These are phyloP conservation scores for Muscina levida DNA, from an alignment of 2,888 invertebrate genomes.

Conservation along the genomic window DNA sequence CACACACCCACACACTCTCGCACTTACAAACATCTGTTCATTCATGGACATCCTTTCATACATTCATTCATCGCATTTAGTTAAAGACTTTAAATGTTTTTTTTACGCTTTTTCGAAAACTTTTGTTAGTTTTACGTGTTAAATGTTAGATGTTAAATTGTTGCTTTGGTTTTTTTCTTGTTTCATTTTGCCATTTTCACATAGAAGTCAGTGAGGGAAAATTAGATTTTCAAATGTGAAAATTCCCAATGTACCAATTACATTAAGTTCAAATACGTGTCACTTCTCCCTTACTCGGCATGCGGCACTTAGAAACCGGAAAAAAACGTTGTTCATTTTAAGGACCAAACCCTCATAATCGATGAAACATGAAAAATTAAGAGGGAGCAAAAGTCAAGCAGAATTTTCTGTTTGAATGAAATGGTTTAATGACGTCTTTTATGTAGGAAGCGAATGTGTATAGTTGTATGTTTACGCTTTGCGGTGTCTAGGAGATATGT, in stretches of 20 bases:
- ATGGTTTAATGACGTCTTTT: neutral
- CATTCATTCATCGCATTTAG: constrained; percentile 19
- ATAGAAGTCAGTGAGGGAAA: too few species aligned
- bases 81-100: constrained; percentile 13
- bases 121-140: constrained; percentile 5
- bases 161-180: neutral
- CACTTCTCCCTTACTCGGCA: too few species aligned
- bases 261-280: constrained; percentile 2
- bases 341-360: neutral
- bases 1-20: constrained; percentile 7
- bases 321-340: neutral
- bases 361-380: neutral
- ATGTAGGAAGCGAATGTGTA: neutral
- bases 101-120: too few species aligned
- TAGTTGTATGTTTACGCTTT: too few species aligned
- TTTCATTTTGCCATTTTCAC: too few species aligned
- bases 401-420: neutral
- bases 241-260: neutral
- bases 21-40: too few species aligned
- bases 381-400: neutral
- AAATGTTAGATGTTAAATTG: neutral
- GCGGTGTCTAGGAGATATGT: too few species aligned
- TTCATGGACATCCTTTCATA: neutral
- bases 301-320: neutral
- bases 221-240: neutral